A percentile compares a stretch with the other conserved stretches of the same genome.
phyloP scores from a whole-genome alignment of 2,113 vertebrate species.

The Erythrolamprus reginae region DNA sequence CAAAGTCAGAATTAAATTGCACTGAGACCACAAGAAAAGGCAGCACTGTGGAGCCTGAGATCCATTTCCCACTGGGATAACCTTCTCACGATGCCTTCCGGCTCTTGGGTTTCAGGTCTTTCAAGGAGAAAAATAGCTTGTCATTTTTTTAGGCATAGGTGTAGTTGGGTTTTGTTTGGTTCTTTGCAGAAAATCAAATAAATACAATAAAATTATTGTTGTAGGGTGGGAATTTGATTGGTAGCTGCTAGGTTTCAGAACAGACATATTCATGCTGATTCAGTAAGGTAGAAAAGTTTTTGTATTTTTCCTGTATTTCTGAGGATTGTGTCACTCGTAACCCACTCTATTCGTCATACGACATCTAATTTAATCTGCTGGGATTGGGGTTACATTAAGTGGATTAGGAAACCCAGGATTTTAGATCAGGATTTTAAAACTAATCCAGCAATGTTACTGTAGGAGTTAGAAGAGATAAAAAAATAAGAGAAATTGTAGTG shows the following conservation, averaged over 20 bases:
- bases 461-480: conserved; percentile 38
- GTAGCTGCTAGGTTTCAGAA: fast-evolving
- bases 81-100: not conserved
- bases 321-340: conserved; percentile 29
- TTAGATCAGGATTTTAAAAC: conserved; percentile 55
- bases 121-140: not conserved
- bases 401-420: conserved; percentile 56
- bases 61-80: not conserved
- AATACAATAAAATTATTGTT: not conserved
- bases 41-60: not conserved
- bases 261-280: not conserved
- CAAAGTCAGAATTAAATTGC: not conserved
- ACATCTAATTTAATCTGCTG: conserved; percentile 66
- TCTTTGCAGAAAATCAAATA: not conserved
- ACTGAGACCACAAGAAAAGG: not conserved
- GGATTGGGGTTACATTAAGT: conserved; percentile 56
- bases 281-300: conserved; percentile 43
- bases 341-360: conserved; percentile 55
- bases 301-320: not conserved
- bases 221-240: not conserved
- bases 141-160: not conserved
- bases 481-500: conserved; percentile 18
- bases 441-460: conserved; percentile 54
- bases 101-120: not conserved
- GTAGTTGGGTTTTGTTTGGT: not conserved